phyloP scores from a whole-genome alignment of 2,888 invertebrate species.

The Slavum lentiscoides region DNA sequence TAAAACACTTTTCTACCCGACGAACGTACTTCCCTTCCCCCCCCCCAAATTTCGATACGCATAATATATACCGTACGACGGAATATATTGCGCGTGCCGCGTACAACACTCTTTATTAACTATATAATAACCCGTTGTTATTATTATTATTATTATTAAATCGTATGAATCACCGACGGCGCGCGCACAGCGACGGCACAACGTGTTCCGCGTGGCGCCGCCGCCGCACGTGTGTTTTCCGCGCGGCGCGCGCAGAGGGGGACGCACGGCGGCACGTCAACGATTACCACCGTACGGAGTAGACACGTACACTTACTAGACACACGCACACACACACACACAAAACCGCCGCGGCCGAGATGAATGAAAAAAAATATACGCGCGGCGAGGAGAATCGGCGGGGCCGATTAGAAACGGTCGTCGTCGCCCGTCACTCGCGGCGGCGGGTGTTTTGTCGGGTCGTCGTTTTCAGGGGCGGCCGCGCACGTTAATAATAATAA shows the following conservation, averaged over 20 bases:
- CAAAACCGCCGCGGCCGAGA: slow-evolving; percentile 6
- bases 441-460: slow-evolving; percentile 26
- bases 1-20: too few relatives aligned
- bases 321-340: too few relatives aligned
- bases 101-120: neutral
- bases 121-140: neutral
- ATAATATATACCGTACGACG: neutral
- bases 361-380: slow-evolving; percentile 46
- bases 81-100: neutral
- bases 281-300: too few relatives aligned
- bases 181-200: slow-evolving; percentile 10
- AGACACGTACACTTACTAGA: too few relatives aligned
- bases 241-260: neutral
- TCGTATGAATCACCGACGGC: slow-evolving; percentile 19
- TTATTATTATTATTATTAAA: neutral
- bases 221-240: slow-evolving; percentile 28
- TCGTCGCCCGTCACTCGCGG: neutral
- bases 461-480: slow-evolving; percentile 30
- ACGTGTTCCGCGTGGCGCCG: slow-evolving; percentile 23
- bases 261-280: neutral
- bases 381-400: slow-evolving; percentile 10
- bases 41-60: neutral
- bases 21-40: neutral
- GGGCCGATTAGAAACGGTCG: slow-evolving; percentile 43
- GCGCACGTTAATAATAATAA: neutral